phyloP scores from a whole-genome alignment of 2,888 invertebrate species.

The Watsonalla binaria region DNA sequence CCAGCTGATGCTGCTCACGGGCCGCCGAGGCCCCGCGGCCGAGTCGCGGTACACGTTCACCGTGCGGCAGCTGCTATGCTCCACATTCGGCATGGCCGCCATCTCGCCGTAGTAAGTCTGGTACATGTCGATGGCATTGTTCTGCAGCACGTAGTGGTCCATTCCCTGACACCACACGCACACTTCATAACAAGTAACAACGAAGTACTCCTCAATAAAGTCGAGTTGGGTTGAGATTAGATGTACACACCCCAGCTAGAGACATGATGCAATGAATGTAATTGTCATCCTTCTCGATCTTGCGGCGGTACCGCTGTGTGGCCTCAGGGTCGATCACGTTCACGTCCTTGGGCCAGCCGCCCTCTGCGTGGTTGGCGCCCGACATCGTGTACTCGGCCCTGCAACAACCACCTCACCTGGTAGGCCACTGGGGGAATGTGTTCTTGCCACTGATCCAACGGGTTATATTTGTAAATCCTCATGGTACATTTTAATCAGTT shows the following conservation, averaged over 20 bases:
- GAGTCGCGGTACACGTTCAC: conserved; percentile 89
- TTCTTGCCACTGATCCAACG: no score
- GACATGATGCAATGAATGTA: conserved; percentile 83
- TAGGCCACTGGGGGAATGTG: no score
- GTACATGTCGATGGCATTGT: conserved; percentile 95
- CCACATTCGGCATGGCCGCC: conserved; percentile 80
- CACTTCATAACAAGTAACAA: not conserved
- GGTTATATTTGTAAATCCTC: no score
- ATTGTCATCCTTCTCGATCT: conserved; percentile 88
- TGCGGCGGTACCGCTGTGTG: conserved; percentile 85
- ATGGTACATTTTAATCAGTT: no score
- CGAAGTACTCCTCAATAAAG: not conserved
- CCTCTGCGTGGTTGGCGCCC: conserved; percentile 86
- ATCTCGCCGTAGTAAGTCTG: conserved; percentile 90
- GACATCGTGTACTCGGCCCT: conserved; percentile 77
- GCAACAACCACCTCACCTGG: not conserved
- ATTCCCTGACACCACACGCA: conserved; percentile 74
- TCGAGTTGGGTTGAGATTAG: not conserved
- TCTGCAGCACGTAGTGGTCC: conserved; percentile 92
- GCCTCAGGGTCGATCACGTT: conserved; percentile 82
- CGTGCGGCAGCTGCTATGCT: conserved; percentile 83
- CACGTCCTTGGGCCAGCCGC: conserved; percentile 90
- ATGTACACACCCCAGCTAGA: conserved; percentile 46
- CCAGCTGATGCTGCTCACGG: conserved; percentile 90
- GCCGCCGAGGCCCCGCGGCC: conserved; percentile 79